Percentiles rank a stretch among this genome's conserved stretches.
Evolutionary conservation across 2,888 invertebrate species (phyloP).

Genomic region (Campoplex nolae): DNA sequence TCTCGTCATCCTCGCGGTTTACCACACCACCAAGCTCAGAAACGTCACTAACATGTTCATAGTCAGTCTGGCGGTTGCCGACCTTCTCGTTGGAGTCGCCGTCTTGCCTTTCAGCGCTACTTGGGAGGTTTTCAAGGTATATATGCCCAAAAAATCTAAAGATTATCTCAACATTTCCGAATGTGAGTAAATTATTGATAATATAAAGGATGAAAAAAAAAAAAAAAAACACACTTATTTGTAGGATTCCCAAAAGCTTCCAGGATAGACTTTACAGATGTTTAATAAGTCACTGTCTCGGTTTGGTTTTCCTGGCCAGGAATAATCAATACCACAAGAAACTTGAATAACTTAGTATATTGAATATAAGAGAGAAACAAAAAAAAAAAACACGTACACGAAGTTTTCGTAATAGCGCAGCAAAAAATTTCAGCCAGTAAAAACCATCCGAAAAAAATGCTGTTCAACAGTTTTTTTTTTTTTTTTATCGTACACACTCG

Average conservation of each 20-base stretch:
- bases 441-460: neutral
- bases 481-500: neutral
- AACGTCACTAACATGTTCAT: constrained; percentile 99
- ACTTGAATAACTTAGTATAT: neutral
- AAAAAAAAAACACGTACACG: neutral
- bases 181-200: neutral
- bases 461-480: neutral
- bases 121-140: constrained; percentile 95
- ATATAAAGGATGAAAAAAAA: too few relatives aligned
- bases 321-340: too few relatives aligned
- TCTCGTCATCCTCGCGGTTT: constrained; percentile 96
- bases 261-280: too few relatives aligned
- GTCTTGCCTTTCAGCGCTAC: constrained; percentile 98
- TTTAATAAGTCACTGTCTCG: too few relatives aligned
- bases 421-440: neutral
- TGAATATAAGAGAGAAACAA: neutral
- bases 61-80: constrained; percentile 97
- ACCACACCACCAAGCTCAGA: constrained; percentile 95
- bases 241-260: neutral
- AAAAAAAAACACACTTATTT: neutral
- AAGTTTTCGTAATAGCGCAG: neutral
- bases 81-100: constrained; percentile 97
- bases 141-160: neutral
- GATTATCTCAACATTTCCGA: neutral
- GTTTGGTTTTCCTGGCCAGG: too few relatives aligned